A percentile compares a stretch with the other conserved stretches of the same genome.
Evolutionary conservation across 2,888 invertebrate genomes (phyloP).

Genomic region (Blera fallax): DNA sequence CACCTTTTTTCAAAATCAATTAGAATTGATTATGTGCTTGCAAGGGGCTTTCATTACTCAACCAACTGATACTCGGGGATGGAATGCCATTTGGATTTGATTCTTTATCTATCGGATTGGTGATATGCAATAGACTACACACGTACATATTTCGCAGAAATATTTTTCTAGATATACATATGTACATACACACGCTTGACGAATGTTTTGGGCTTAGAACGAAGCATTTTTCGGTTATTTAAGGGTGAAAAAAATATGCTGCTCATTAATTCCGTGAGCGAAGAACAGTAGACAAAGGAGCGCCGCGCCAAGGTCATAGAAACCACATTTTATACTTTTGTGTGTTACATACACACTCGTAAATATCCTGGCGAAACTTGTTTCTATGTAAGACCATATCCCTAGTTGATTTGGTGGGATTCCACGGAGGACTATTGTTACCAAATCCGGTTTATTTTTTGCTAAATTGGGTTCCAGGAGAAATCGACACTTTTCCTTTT

Average conservation of each 20-base stretch:
- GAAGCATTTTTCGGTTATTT: neutral
- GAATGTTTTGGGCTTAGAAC: neutral
- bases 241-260: neutral
- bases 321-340: too few species aligned
- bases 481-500: neutral
- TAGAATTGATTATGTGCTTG: slow-evolving; percentile 11
- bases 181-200: neutral
- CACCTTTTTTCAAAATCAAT: neutral
- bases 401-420: neutral
- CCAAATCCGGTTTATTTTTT: neutral
- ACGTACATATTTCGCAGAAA: too few species aligned
- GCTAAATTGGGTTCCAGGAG: neutral
- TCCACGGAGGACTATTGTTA: neutral
- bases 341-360: too few species aligned
- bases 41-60: neutral
- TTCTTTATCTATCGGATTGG: neutral
- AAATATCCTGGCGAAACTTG: too few species aligned
- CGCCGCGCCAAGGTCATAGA: slow-evolving; percentile 3
- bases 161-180: neutral
- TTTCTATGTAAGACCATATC: too few species aligned
- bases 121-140: neutral
- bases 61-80: neutral
- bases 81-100: neutral
- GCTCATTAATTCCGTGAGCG: neutral
- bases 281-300: neutral